phyloP scores from a whole-genome alignment of 2,797 vertebrate genomes.

The Acanthurus tractus region DNA sequence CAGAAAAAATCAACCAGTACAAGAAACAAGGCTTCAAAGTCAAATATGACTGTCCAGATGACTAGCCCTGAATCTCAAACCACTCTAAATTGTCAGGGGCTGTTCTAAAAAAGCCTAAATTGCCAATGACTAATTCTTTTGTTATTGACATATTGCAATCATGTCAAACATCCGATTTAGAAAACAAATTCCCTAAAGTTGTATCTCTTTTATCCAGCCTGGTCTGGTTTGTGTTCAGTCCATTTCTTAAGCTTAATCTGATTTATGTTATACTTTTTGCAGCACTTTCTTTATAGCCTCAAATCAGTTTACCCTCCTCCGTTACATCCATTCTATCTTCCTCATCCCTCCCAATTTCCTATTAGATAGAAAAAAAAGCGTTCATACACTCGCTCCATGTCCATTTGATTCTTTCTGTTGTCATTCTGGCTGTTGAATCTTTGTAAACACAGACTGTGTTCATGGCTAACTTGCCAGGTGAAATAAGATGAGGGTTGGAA shows the following conservation, averaged over 20 bases:
- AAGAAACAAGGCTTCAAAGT: no score
- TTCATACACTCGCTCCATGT: not conserved
- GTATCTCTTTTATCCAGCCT: not conserved
- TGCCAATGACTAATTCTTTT: not conserved
- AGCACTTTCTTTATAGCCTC: not conserved
- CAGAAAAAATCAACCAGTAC: no score
- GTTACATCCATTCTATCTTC: not conserved
- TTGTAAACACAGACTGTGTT: conserved; percentile 13
- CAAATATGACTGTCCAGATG: no score
- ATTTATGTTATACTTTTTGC: not conserved
- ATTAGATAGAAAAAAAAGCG: not conserved
- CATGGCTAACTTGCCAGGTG: not conserved
- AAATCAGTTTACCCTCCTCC: not conserved
- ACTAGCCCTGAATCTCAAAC: no score
- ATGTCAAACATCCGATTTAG: not conserved
- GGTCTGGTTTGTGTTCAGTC: not conserved
- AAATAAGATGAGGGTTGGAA: conserved; percentile 29
- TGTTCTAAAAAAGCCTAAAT: not conserved
- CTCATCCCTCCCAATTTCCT: not conserved
- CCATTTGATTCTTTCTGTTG: conserved; percentile 8
- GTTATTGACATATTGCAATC: not conserved
- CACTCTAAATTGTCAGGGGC: no score
- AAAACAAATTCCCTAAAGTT: conserved; percentile 1
- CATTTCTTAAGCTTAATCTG: not conserved
- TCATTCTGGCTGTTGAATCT: conserved; percentile 26